Conservation (phyloP, 1,140 invertebrate genomes). For the Octopus sinensis region DNA sequence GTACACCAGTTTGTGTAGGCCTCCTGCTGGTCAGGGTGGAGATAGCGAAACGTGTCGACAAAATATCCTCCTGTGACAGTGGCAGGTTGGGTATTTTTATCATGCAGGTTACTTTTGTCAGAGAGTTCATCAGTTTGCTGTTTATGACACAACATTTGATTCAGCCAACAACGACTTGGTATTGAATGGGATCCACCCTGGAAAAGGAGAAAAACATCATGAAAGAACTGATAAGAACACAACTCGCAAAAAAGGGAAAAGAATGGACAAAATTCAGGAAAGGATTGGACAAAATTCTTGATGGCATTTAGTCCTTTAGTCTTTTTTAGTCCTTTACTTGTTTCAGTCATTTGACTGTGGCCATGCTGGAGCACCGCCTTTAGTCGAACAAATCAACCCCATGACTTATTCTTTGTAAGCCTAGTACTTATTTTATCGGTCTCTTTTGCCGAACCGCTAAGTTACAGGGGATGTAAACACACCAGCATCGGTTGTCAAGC, state of each 20-base stretch:
- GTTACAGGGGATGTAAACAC: too few relatives aligned
- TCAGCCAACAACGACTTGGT: conserved; percentile 56
- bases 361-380: too few relatives aligned
- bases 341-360: too few relatives aligned
- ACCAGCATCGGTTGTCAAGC: too few relatives aligned
- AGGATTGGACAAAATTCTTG: not conserved
- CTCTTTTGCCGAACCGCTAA: too few relatives aligned
- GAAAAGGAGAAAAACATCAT: conserved; percentile 34
- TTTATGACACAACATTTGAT: conserved; percentile 43
- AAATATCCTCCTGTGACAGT: conserved; percentile 48
- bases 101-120: conserved; percentile 23
- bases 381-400: too few relatives aligned
- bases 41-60: conserved; percentile 61
- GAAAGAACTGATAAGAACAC: not conserved
- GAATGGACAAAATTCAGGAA: not conserved
- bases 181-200: conserved; percentile 18
- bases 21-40: conserved; percentile 57
- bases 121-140: conserved; percentile 36
- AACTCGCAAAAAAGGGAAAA: not conserved
- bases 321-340: too few relatives aligned
- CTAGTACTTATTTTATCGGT: too few relatives aligned
- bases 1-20: conserved; percentile 65
- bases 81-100: conserved; percentile 28
- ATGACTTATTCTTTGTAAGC: too few relatives aligned
- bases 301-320: too few relatives aligned